A percentile compares a stretch with the other conserved stretches of the same genome.
Conservation (phyloP, 2,888 invertebrate species). For the Lacanobia oleracea region DNA sequence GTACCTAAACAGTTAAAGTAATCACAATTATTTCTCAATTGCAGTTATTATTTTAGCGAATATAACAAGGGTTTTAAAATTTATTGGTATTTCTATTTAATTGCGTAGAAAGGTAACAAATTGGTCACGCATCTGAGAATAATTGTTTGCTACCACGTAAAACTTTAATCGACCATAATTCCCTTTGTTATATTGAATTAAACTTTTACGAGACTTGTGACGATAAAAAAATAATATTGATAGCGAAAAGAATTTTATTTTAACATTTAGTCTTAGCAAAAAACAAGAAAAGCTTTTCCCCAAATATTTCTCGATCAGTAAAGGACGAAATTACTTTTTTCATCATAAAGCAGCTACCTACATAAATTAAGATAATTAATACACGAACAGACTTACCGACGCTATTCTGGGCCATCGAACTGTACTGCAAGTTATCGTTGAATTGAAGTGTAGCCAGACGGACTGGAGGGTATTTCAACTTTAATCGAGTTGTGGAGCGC, state of each 20-base stretch:
- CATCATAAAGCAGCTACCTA: background rate
- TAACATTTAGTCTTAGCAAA: too few relatives aligned
- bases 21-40: constrained; percentile 30
- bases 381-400: constrained; percentile 9
- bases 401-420: constrained; percentile 31
- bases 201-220: background rate
- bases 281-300: too few relatives aligned
- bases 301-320: too few relatives aligned
- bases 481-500: constrained; percentile 77
- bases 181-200: background rate
- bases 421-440: constrained; percentile 60
- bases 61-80: background rate
- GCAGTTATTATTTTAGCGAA: constrained; percentile 16
- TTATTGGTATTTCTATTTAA: background rate
- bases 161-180: constrained; percentile 1
- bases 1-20: background rate
- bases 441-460: constrained; percentile 61
- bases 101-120: constrained; percentile 21
- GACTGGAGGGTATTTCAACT: constrained; percentile 72
- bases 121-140: constrained; percentile 20
- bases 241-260: too few relatives aligned
- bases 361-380: constrained; percentile 11
- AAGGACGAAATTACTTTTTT: too few relatives aligned
- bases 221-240: too few relatives aligned
- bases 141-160: background rate